Percentiles rank a stretch among this genome's conserved stretches.
These are phyloP conservation scores for Phania funesta DNA, from an alignment of 2,888 invertebrate species.

Conservation along the genomic window DNA sequence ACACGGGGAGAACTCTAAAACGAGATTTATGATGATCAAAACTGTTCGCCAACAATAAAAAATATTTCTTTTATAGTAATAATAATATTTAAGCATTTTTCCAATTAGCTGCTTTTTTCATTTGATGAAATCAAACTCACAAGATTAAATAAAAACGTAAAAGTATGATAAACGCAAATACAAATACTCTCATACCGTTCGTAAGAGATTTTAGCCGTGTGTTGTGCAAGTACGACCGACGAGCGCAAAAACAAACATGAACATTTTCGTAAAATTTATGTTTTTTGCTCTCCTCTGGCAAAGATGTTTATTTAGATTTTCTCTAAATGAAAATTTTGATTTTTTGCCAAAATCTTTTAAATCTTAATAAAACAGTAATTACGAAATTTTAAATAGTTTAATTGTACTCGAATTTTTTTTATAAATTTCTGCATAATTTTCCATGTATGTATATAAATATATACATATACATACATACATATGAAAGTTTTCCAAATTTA, in stretches of 20 bases:
- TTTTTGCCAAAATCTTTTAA: slow-evolving; percentile 59
- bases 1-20: slow-evolving; percentile 42
- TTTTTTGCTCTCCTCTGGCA: slow-evolving; percentile 33
- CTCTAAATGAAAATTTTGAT: slow-evolving; percentile 54
- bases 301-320: slow-evolving; percentile 57
- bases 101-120: too few species aligned
- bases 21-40: not conserved
- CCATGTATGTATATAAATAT: not conserved
- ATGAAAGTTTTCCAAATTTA: not conserved
- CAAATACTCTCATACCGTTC: too few species aligned
- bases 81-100: too few species aligned
- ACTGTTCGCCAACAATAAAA: too few species aligned
- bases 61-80: too few species aligned
- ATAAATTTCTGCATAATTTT: not conserved
- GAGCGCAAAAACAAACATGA: not conserved
- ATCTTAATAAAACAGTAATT: slow-evolving; percentile 47
- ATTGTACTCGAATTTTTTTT: slow-evolving; percentile 14
- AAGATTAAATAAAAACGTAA: too few species aligned
- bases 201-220: too few species aligned
- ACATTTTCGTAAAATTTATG: slow-evolving; percentile 39
- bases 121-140: too few species aligned
- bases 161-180: too few species aligned
- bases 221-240: slow-evolving; percentile 42
- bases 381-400: slow-evolving; percentile 48
- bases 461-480: not conserved